Base-by-base conservation (phyloP, 2,888 invertebrate species). In the Epistrophe grossulariae region DNA sequence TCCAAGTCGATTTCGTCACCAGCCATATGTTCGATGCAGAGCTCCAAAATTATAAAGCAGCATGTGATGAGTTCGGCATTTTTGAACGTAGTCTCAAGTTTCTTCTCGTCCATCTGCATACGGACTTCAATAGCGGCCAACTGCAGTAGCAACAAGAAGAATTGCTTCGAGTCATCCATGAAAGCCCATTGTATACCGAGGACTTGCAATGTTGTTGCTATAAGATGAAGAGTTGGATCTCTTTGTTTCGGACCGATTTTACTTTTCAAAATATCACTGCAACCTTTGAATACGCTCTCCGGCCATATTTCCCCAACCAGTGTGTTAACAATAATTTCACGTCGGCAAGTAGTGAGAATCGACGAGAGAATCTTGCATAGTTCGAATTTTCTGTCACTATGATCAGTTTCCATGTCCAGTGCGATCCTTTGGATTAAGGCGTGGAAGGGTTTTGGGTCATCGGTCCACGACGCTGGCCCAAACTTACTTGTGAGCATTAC, bases 61-160 rank as follows among this genome's bases (percentile, higher is more conserved):
- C 97, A 94, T 10, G 96, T 96, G n/a, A 97, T 94, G 60, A 98
- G 93, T 87, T 97, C 96, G 64, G 95, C 95, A 92, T 97, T 96
- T 57, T 94, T 94, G 91, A 95, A 95, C 1, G 97, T 96, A 90
- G 97, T 95, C 91, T 97, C 96, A 89, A 98, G 94, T 90, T 96
- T 96, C 90, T 96, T 96, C 88, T 97, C 97, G 91, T 98, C 98
- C 88, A 98, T 94, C 89, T 97, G 97, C 98, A 99, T 98, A 90
- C 98, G 95, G 1, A 98, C 96, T 94, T 99, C 98, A 91, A 98
- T 97, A 68, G 98, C 97, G 89, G 97, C 96, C 78, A 99, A 93
- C 91, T 98, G 98, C 78, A 98, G 95, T 13, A 98, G 93, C 24
- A 98, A 93, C 90, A 98, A 95, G 90, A 98, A 96, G 90, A 97